Base-by-base conservation (phyloP, 2,113 vertebrate genomes). In the Salminus brasiliensis region DNA sequence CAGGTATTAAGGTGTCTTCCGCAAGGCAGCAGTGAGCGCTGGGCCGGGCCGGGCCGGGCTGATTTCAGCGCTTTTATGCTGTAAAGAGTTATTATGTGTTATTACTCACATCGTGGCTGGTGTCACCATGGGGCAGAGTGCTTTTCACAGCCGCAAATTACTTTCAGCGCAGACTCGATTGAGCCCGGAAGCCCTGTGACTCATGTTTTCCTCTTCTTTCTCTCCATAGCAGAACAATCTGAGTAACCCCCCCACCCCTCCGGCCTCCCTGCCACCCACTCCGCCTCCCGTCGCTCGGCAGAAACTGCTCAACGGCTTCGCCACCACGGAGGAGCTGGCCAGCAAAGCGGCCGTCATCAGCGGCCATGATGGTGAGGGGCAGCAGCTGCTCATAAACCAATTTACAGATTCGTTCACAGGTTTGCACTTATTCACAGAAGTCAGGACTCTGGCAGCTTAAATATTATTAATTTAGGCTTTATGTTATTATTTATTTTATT, bases 201-300 rank as follows among this genome's bases (percentile, higher is more conserved):
- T 69, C 69, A 18, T 30, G 63, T 80, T 41, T 76, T 32, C 13
- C 27, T 67, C 15, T 49, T 76, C 34, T 47, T 5, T 73, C 81
- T 45, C 13, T 84, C 63, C 62, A 86, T 94, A 98, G 94, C 97
- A 99, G 95, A 98, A 97, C 89, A 99, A 98, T 83, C 90, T 99
- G 87, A 98, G 97, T 88, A 99, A 99, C 85, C 97, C 98, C 66
- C 97, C 98, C 7, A 98, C 98, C 0, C 98, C 97, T 0, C 98
- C 98, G 0, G 97, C 98, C 76, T 99, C 98, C 27, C 94, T 99
- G 76, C 98, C 98, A 72, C 97, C 98, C 53, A 99, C 98, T 0
- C 98, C 98, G 0, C 98, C 98, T 0, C 97, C 98, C 0, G 92
- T 96, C 39, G 91, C 92, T 1, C 95, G 96, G 78, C 97, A 96